Evolutionary conservation across 1,140 invertebrate genomes (phyloP).

Genomic region (Cotesia typhae): DNA sequence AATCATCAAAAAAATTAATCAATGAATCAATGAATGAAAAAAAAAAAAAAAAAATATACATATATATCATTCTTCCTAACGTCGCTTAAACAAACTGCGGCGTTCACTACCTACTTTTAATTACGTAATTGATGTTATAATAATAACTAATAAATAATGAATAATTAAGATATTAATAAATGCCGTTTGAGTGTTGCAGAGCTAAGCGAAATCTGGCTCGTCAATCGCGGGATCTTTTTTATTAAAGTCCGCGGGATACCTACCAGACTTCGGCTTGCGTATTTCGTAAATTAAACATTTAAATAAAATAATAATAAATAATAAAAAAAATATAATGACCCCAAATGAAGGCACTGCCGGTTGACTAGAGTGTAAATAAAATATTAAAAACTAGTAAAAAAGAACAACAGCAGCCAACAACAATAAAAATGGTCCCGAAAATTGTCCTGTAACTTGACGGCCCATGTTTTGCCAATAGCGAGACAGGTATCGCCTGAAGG

Average conservation of each 20-base stretch:
- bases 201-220: constrained; percentile 43
- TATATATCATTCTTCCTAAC: constrained; percentile 27
- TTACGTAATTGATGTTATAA: constrained; percentile 28
- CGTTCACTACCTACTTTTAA: constrained; percentile 26
- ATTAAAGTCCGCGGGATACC: constrained; percentile 46
- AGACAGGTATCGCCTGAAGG: constrained; percentile 92
- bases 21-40: no score
- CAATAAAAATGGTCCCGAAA: constrained; percentile 50
- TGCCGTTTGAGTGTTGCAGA: constrained; percentile 47
- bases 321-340: background rate
- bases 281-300: constrained; percentile 16
- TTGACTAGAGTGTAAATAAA: constrained; percentile 20
- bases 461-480: constrained; percentile 79
- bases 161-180: constrained; percentile 30
- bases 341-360: background rate
- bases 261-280: constrained; percentile 47
- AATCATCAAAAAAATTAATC: no score
- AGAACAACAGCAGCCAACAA: constrained; percentile 41
- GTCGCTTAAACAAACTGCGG: constrained; percentile 41
- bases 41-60: background rate
- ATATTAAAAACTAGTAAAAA: constrained; percentile 39
- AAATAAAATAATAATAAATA: constrained; percentile 1
- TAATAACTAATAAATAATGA: constrained; percentile 5
- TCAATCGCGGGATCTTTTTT: constrained; percentile 37
- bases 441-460: constrained; percentile 65